Evolutionary conservation across 2,797 vertebrate species (phyloP), one percentile per base, ranked within the genome.

Genomic region (Melanotaenia parkinsoni): DNA sequence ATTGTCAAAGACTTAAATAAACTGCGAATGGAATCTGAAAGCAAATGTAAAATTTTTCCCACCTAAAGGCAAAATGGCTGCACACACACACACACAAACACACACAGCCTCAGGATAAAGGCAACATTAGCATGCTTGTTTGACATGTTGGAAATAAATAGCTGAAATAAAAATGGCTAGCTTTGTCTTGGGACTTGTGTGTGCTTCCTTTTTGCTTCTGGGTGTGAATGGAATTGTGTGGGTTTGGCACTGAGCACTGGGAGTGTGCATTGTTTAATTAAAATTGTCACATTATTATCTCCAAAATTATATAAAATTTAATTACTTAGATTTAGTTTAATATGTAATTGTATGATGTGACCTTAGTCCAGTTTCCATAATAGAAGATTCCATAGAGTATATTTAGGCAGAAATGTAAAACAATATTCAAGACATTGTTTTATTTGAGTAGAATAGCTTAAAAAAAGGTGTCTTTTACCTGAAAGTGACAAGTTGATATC

Each of bases 111-210:
- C 51, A 14, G 30, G 51, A 63, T 54, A 72, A 63, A 43, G 16
- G 11, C n/a, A 38, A 33, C 37, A 63, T 57, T 56, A 45, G 51
- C 53, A 47, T 63, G n/a, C 8, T 57, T 57, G 37, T 63, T 45
- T 38, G 30, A 57, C 51, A 35, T 26, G n/a, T 6, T 45, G n/a
- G 28, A 45, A 28, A 13, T 70, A 37, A 47, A 43, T 26, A 11
- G 12, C 22, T 24, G 51, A 54, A 28, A 26, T 26, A 26, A 28
- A 54, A 54, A 5, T 26, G 13, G 24, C 30, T 30, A 45, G 26
- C 18, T 40, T 61, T 30, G 32, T 33, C 35, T 18, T 35, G 6
- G 30, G 26, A 10, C 5, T 14, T 47, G 53, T 62, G 33, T 63
- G 7, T 63, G 59, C n/a, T 56, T 8, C 28, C 37, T 14, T 6